These are phyloP conservation scores for Enchytraeus crypticus DNA, from an alignment of 2,888 invertebrate species.

Conservation along the genomic window DNA sequence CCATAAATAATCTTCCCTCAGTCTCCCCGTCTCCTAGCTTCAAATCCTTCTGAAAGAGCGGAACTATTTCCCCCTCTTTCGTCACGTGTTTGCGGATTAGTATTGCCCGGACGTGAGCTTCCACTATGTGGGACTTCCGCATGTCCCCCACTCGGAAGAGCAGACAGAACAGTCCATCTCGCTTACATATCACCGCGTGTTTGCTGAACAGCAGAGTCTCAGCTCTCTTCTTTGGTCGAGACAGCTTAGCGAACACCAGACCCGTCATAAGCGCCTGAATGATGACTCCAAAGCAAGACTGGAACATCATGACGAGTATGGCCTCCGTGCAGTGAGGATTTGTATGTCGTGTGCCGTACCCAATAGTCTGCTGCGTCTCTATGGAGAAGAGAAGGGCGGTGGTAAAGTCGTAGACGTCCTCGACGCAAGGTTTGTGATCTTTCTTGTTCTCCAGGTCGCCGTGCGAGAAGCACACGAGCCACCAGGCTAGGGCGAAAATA, in stretches of 20 bases:
- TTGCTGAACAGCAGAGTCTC: constrained; percentile 83
- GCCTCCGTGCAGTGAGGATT: constrained; percentile 50
- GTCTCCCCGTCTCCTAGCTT: constrained; percentile 74
- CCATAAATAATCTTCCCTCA: constrained; percentile 85
- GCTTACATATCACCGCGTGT: constrained; percentile 80
- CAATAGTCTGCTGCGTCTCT: constrained; percentile 31
- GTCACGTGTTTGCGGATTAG: constrained; percentile 86
- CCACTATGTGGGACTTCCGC: constrained; percentile 87
- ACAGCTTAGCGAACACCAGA: constrained; percentile 78
- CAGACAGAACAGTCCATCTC: constrained; percentile 81
- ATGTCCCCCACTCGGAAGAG: constrained; percentile 95
- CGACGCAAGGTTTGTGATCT: constrained; percentile 75
- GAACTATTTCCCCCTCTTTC: constrained; percentile 81
- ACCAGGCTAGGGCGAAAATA: constrained; percentile 85
- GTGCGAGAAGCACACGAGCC: constrained; percentile 83
- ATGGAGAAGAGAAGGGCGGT: constrained; percentile 27
- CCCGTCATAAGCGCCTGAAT: constrained; percentile 64
- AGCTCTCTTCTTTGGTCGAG: constrained; percentile 80
- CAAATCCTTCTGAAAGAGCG: constrained; percentile 85
- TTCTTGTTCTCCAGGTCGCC: too few species aligned
- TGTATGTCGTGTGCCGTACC: constrained; percentile 26
- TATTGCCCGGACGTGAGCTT: constrained; percentile 89
- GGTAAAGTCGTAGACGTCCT: constrained; percentile 68
- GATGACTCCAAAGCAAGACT: constrained; percentile 78
- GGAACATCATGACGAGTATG: constrained; percentile 77